Conservation (phyloP, 2,888 invertebrate species). For the Orgyia antiqua region DNA sequence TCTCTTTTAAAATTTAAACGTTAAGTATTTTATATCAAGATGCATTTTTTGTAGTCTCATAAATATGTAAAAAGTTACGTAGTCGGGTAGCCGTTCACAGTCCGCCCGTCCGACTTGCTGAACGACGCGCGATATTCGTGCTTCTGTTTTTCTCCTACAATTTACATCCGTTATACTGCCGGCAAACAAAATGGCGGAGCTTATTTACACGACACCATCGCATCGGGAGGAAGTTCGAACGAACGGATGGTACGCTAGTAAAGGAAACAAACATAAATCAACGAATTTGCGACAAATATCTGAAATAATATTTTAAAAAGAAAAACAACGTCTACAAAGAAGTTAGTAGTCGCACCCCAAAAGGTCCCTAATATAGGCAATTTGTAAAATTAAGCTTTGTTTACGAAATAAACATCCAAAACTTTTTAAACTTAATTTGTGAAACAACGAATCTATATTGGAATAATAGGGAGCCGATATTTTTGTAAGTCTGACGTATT, state of each 20-base stretch:
- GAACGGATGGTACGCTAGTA: constrained; percentile 52
- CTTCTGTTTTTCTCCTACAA: constrained; percentile 30
- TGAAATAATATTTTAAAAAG: constrained; percentile 52
- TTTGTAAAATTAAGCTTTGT: constrained; percentile 47
- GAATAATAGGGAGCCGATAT: constrained; percentile 42
- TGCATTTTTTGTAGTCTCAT: constrained; percentile 39
- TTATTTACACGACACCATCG: constrained; percentile 63
- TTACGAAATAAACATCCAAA: constrained; percentile 34
- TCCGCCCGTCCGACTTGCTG: constrained; percentile 27
- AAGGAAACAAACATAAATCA: constrained; percentile 67
- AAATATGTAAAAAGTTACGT: constrained; percentile 47
- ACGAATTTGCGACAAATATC: constrained; percentile 59
- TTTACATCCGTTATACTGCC: constrained; percentile 59
- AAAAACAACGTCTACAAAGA: constrained; percentile 46
- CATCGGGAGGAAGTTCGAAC: constrained; percentile 59
- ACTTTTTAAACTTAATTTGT: constrained; percentile 46
- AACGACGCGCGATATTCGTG: constrained; percentile 14
- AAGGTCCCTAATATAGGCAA: constrained; percentile 44
- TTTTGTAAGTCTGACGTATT: too few species aligned
- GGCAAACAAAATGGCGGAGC: constrained; percentile 58
- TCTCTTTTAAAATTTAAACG: too few species aligned
- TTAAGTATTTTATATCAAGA: constrained; percentile 42
- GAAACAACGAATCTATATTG: constrained; percentile 40
- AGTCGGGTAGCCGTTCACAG: constrained; percentile 29
- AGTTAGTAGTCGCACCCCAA: constrained; percentile 31